Conservation (phyloP, 2,888 invertebrate genomes). For the Aphrophora alni region DNA sequence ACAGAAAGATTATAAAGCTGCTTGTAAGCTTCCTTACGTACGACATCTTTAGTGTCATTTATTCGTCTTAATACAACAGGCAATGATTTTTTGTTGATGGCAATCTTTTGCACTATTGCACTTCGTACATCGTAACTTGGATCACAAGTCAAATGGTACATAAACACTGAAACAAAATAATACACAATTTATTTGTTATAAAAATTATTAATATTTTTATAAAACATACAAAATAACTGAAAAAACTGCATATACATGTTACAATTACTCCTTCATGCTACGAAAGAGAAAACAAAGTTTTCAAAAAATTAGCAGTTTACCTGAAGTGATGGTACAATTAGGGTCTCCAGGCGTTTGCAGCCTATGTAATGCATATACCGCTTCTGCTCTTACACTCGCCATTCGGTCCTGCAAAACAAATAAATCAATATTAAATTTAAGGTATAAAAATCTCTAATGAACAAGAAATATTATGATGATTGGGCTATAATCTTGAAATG, state of each 20-base stretch:
- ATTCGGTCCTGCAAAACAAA: conserved; percentile 68
- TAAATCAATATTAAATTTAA: not conserved
- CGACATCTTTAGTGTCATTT: conserved; percentile 78
- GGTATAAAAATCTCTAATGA: no score
- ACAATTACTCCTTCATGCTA: no score
- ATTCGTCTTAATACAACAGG: conserved; percentile 73
- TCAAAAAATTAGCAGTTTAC: not conserved
- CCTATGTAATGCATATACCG: conserved; percentile 77
- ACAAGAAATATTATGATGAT: no score
- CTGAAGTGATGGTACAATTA: conserved; percentile 70
- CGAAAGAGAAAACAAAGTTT: no score
- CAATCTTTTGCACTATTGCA: conserved; percentile 75
- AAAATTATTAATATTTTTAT: no score
- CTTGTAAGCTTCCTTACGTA: conserved; percentile 67
- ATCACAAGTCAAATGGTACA: conserved; percentile 75
- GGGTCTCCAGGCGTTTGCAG: conserved; percentile 80
- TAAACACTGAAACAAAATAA: conserved; percentile 60
- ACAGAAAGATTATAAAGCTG: conserved; percentile 63
- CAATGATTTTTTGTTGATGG: conserved; percentile 73
- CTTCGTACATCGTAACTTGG: conserved; percentile 74
- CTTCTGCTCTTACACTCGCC: conserved; percentile 78
- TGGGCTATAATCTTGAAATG: no score
- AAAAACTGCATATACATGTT: no score
- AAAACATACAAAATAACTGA: no score
- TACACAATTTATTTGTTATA: no score